Conservation (phyloP, 2,113 vertebrate genomes). For the Zingel zingel region DNA sequence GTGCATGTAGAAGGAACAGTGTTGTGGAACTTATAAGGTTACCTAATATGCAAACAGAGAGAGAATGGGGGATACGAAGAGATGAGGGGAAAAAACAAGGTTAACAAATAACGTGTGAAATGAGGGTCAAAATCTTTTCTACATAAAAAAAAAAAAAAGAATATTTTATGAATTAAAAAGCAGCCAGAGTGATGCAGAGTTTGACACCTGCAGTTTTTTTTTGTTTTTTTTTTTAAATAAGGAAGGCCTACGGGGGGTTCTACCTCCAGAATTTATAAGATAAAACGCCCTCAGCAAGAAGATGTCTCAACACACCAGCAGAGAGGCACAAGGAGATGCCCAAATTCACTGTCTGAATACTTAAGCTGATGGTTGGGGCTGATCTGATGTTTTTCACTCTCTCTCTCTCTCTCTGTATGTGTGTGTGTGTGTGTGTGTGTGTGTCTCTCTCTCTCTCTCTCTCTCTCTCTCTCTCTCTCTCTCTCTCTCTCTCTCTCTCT, state of each 20-base stretch:
- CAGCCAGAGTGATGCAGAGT: slow-evolving; percentile 17
- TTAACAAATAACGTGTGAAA: not conserved
- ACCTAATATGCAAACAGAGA: not conserved
- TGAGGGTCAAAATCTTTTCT: not conserved
- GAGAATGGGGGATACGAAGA: not conserved
- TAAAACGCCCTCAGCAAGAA: slow-evolving; percentile 73
- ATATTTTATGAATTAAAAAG: slow-evolving; percentile 27
- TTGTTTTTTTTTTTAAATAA: slow-evolving; percentile 33
- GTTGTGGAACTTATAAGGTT: not conserved
- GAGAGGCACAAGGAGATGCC: slow-evolving; percentile 34
- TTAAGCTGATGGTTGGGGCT: slow-evolving; percentile 15
- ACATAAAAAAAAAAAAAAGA: slow-evolving; percentile 1
- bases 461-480: no score
- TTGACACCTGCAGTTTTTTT: slow-evolving; percentile 30
- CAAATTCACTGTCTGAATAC: slow-evolving; percentile 33
- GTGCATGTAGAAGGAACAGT: not conserved
- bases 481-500: not conserved
- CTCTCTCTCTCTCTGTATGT: not conserved
- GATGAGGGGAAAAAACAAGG: not conserved
- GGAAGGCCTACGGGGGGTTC: slow-evolving; percentile 71
- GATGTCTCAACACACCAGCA: slow-evolving; percentile 63
- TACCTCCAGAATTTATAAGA: slow-evolving; percentile 76
- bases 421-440: not conserved
- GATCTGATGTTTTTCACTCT: not conserved
- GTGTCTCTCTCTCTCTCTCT: not conserved